Evolutionary conservation across 2,113 vertebrate genomes (phyloP), one percentile per base, ranked within the genome.

Genomic region (Carassius auratus): DNA sequence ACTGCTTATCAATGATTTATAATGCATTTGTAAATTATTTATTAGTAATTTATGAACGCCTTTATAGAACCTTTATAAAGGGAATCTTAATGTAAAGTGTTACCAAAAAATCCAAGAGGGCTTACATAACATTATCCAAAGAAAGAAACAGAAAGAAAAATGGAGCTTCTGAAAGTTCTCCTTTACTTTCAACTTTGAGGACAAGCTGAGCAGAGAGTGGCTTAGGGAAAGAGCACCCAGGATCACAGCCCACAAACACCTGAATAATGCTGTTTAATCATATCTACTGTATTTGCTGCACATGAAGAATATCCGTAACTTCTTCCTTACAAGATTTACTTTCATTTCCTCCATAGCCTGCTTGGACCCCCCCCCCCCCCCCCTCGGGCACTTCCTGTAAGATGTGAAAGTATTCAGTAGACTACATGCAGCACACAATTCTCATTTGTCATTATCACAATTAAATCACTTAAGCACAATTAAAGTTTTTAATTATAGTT

Each of bases 231-330:
- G 61, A 81, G 14, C 1, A 6, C 14, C 38, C 26, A 81, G 62
- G 10, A 52, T 66, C 42, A 17, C 38, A 38, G 14, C 15, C 4
- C 42, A 50, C 14, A 50, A 50, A 48, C 61, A 81, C 38, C n/a
- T 81, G 14, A 26, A 66, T 81, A 21, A 66, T 66, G 38, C 61
- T 21, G n/a, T 81, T 81, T 81, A 81, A 81, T 81, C 61, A 66
- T 48, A 76, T 48, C 82, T 62, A 64, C 59, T 45, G 21, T 36
- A 61, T 83, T 62, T 84, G 36, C n/a, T 76, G 57, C 10, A 73
- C 36, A 62, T 26, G 50, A 42, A 66, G n/a, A 81, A 48, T 14
- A 50, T 81, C 21, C 38, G 2, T 50, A 50, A 66, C 8, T 45
- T 66, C 4, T 66, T 81, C 17, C 26, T 57, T 77, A 30, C 75